Evolutionary conservation across 2,888 invertebrate species (phyloP).

Genomic region (Odontocolon sp.): DNA sequence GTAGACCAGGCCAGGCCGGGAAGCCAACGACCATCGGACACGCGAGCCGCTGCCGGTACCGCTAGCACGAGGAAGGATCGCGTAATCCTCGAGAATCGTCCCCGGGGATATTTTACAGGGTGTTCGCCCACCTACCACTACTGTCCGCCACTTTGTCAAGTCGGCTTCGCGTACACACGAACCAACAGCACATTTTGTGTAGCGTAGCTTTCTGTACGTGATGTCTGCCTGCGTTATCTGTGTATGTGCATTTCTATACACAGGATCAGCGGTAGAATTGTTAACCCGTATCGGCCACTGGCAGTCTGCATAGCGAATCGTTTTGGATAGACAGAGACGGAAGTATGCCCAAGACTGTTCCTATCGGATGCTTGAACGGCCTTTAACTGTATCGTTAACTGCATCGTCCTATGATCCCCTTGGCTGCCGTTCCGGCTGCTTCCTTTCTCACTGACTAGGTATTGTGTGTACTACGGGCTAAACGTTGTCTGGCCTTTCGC

Average conservation of each 20-base stretch:
- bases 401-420: too few species aligned
- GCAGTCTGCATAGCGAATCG: background rate
- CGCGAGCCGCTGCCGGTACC: conserved; percentile 52
- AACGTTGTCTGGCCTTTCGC: background rate
- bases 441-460: background rate
- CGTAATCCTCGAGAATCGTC: conserved; percentile 73
- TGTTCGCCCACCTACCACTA: conserved; percentile 57
- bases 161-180: conserved; percentile 45
- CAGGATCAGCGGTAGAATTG: too few species aligned
- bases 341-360: too few species aligned
- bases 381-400: too few species aligned
- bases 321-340: too few species aligned
- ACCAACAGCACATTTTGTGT: conserved; percentile 12
- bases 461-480: background rate
- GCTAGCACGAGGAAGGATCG: conserved; percentile 67
- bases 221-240: too few species aligned
- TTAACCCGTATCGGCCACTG: background rate
- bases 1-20: conserved; percentile 23
- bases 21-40: conserved; percentile 62
- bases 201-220: conserved; percentile 19
- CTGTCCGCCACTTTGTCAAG: conserved; percentile 68
- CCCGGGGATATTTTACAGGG: conserved; percentile 72
- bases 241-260: background rate
- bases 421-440: conserved; percentile 24
- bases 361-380: too few species aligned